Evolutionary conservation across 2,888 invertebrate species (phyloP).

Genomic region (Pteria penguin): DNA sequence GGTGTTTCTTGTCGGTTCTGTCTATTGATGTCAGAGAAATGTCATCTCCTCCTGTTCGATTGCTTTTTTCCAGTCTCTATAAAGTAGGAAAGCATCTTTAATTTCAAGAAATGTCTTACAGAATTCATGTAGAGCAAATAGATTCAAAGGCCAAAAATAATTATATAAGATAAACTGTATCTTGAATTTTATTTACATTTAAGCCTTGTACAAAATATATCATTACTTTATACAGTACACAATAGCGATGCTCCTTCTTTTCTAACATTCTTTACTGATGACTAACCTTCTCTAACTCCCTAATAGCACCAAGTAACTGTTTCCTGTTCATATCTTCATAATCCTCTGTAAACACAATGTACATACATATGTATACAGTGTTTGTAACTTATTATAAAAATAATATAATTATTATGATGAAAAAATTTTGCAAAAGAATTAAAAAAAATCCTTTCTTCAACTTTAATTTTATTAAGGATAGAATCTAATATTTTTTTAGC

Average conservation of each 20-base stretch:
- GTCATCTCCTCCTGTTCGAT: constrained; percentile 57
- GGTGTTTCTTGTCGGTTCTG: constrained; percentile 28
- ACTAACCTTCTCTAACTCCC: constrained; percentile 73
- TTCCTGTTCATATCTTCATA: constrained; percentile 77
- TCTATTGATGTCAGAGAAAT: constrained; percentile 68
- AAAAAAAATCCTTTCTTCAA: background rate
- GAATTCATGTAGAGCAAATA: too few relatives aligned
- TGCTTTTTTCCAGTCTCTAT: constrained; percentile 65
- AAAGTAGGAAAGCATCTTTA: too few relatives aligned
- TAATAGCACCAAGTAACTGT: constrained; percentile 66
- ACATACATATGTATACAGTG: background rate
- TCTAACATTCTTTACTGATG: too few relatives aligned
- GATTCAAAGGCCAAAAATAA: too few relatives aligned
- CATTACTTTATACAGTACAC: too few relatives aligned
- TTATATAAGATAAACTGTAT: too few relatives aligned
- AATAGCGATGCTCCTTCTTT: too few relatives aligned
- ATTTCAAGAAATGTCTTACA: too few relatives aligned
- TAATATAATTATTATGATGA: background rate
- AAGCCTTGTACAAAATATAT: too few relatives aligned
- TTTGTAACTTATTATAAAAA: background rate
- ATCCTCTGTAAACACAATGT: constrained; percentile 62
- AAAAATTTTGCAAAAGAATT: background rate
- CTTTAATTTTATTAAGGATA: background rate
- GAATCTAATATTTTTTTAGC: background rate
- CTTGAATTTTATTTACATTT: too few relatives aligned